Evolutionary conservation across 1,140 invertebrate genomes (phyloP).

Genomic region (Triops longicaudatus): DNA sequence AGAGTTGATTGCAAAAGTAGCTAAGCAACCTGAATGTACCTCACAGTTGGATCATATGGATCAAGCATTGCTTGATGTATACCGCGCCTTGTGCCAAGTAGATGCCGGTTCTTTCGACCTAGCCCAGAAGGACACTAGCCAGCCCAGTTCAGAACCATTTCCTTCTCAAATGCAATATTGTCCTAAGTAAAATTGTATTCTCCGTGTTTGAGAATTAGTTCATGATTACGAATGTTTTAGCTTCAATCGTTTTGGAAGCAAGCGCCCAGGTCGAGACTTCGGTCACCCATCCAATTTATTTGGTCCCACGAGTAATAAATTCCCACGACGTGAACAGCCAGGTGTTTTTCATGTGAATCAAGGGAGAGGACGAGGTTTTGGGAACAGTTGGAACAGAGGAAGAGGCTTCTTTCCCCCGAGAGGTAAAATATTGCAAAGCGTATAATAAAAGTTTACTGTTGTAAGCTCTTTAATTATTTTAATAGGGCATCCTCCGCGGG

Average conservation of each 20-base stretch:
- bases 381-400: not conserved
- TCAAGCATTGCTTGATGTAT: constrained; percentile 29
- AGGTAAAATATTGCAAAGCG: not conserved
- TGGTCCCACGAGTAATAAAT: not conserved
- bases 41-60: constrained; percentile 33
- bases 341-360: not conserved
- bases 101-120: constrained; percentile 61
- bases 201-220: not conserved
- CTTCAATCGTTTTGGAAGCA: not conserved
- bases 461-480: not conserved
- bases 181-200: not conserved
- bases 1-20: constrained; percentile 64
- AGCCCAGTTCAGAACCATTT: not conserved
- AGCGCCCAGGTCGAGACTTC: not conserved
- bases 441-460: not conserved
- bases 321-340: not conserved
- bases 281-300: not conserved
- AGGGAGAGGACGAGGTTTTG: not conserved
- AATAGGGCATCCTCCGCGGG: not conserved
- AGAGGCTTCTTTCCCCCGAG: not conserved
- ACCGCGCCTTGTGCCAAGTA: constrained; percentile 59
- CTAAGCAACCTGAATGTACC: constrained; percentile 60
- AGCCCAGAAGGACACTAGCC: constrained; percentile 40
- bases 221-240: not conserved
- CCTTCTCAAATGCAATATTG: not conserved